phyloP scores from a whole-genome alignment of 2,888 invertebrate genomes.

The Rhagium mordax region DNA sequence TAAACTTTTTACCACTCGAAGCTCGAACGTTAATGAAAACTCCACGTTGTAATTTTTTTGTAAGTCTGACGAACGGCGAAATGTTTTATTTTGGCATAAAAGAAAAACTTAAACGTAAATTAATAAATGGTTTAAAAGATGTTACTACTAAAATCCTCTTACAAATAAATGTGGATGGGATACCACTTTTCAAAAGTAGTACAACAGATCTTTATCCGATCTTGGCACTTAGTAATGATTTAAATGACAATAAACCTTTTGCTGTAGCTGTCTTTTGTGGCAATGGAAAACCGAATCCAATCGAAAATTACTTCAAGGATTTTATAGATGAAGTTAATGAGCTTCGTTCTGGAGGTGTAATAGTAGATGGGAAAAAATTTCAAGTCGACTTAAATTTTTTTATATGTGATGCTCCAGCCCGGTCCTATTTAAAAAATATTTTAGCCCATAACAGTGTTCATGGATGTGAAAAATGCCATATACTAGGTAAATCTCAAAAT shows the following conservation, averaged over 20 bases:
- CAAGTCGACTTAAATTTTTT: not conserved
- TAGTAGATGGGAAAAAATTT: not conserved
- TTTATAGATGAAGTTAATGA: not conserved
- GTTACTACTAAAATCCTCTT: not conserved
- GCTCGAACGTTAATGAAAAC: not conserved
- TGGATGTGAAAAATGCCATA: not conserved
- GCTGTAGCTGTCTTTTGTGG: not conserved
- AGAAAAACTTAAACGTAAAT: not conserved
- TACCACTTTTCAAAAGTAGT: not conserved
- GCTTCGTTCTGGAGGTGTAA: not conserved
- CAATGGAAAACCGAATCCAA: not conserved
- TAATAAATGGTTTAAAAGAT: not conserved
- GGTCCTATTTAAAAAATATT: not conserved
- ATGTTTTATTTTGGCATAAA: not conserved
- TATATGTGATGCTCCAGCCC: not conserved
- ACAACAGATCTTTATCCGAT: not conserved
- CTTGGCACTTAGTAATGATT: not conserved
- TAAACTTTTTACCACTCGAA: not conserved
- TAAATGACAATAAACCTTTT: not conserved
- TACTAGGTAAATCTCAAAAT: not conserved
- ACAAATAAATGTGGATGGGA: not conserved
- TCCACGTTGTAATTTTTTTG: not conserved
- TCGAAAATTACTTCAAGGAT: not conserved
- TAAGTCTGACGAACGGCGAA: not conserved
- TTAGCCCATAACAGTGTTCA: not conserved